These are phyloP conservation scores for Procambarus virginalis DNA, from an alignment of 1,140 invertebrate species.

Conservation along the genomic window DNA sequence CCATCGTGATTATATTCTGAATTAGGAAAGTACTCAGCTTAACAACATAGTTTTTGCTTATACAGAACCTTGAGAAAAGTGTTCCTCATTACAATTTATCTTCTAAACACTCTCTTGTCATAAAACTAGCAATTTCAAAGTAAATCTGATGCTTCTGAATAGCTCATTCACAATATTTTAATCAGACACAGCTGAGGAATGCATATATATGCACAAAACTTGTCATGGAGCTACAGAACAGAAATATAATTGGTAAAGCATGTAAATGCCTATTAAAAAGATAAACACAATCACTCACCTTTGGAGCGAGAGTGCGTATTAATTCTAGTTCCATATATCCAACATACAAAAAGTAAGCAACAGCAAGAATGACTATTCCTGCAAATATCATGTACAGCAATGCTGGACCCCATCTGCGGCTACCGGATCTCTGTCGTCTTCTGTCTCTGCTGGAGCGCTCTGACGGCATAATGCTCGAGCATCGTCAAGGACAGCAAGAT, in stretches of 20 bases:
- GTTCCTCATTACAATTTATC: no score
- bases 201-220: neutral
- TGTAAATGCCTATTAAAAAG: neutral
- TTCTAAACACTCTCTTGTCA: no score
- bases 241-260: neutral
- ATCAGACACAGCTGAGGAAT: no score
- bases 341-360: constrained; percentile 84
- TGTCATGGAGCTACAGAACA: neutral
- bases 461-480: constrained; percentile 3
- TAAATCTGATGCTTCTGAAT: no score
- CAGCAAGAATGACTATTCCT: constrained; percentile 75
- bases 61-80: no score
- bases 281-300: constrained; percentile 76
- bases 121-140: no score
- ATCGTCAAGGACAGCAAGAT: constrained; percentile 28
- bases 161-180: no score
- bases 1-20: no score
- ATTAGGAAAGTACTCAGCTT: no score
- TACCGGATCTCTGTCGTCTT: neutral
- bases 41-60: no score
- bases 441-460: neutral
- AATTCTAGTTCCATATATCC: constrained; percentile 90
- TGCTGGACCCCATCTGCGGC: constrained; percentile 33
- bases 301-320: constrained; percentile 87
- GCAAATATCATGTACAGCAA: constrained; percentile 46